These are phyloP conservation scores for Chloromyia formosa DNA, from an alignment of 2,888 invertebrate genomes.

Conservation along the genomic window DNA sequence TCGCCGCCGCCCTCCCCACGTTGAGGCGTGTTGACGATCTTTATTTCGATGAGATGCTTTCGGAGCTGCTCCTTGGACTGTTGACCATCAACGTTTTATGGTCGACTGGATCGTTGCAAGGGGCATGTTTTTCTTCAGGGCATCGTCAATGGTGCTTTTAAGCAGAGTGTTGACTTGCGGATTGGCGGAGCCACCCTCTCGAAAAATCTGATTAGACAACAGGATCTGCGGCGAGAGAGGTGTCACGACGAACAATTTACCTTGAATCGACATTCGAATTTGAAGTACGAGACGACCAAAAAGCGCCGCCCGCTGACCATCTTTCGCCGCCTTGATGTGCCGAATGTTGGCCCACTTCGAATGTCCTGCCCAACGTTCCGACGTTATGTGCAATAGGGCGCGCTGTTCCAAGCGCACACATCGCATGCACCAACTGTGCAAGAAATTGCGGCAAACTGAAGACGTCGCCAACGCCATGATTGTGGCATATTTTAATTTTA, in stretches of 20 bases:
- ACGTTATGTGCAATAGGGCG: neutral
- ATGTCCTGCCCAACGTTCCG: slow-evolving; percentile 70
- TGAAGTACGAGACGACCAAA: slow-evolving; percentile 66
- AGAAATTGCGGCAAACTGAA: too few relatives aligned
- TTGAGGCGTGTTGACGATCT: too few relatives aligned
- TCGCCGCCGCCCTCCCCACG: too few relatives aligned
- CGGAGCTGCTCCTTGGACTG: too few relatives aligned
- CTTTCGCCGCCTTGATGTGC: slow-evolving; percentile 74
- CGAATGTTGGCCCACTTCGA: slow-evolving; percentile 82
- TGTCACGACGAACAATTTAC: slow-evolving; percentile 58
- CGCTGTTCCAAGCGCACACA: too few relatives aligned
- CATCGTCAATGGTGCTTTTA: slow-evolving; percentile 69
- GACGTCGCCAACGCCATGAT: too few relatives aligned
- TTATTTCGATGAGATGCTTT: too few relatives aligned
- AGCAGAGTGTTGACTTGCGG: slow-evolving; percentile 69
- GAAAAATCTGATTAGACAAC: slow-evolving; percentile 45
- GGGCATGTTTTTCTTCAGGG: slow-evolving; percentile 72
- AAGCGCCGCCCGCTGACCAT: slow-evolving; percentile 66
- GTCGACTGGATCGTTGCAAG: slow-evolving; percentile 69
- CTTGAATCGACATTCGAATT: slow-evolving; percentile 71
- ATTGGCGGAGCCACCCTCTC: slow-evolving; percentile 70
- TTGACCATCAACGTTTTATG: slow-evolving; percentile 68
- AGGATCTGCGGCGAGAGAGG: too few relatives aligned
- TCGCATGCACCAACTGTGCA: too few relatives aligned
- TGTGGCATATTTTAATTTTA: too few relatives aligned